A percentile compares a stretch with the other conserved stretches of the same genome.
Conservation (phyloP, 2,888 invertebrate genomes). For the Drosophila tanythrix region DNA sequence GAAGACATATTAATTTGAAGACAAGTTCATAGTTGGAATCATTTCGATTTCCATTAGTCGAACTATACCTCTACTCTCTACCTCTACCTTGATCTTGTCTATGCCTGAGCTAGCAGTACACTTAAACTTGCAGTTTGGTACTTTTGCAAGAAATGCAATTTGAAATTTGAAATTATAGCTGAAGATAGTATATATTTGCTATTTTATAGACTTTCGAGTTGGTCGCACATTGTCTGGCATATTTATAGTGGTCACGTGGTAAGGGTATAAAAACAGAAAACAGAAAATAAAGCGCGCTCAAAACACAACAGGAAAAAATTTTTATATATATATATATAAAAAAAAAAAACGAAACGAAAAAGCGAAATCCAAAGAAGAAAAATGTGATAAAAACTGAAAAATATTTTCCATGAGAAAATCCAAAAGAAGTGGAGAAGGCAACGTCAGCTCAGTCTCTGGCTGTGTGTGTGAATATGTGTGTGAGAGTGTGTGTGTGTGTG, state of each 20-base stretch:
- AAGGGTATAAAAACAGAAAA: conserved; percentile 53
- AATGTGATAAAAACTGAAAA: conserved; percentile 81
- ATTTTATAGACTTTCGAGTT: neutral
- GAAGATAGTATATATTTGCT: neutral
- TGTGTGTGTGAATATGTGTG: conserved; percentile 21
- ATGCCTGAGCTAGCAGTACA: neutral
- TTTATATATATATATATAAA: conserved; percentile 1
- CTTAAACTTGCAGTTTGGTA: neutral
- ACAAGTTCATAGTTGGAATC: neutral
- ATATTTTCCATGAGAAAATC: conserved; percentile 83
- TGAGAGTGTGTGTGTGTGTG: conserved; percentile 23
- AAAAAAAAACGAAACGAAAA: conserved; percentile 51
- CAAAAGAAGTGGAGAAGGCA: conserved; percentile 73
- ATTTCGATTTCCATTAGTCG: neutral
- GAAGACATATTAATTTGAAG: neutral
- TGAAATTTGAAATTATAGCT: neutral
- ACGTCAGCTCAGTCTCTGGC: conserved; percentile 27
- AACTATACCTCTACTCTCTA: neutral
- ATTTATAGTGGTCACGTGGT: conserved; percentile 26
- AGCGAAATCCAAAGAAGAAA: conserved; percentile 79
- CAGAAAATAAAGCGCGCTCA: conserved; percentile 59
- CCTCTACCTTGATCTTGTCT: neutral
- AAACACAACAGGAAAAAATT: conserved; percentile 56
- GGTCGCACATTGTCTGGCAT: conserved; percentile 12
- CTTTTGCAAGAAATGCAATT: neutral